Conservation (phyloP, 2,888 invertebrate species). For the Drosophila anomelani region DNA sequence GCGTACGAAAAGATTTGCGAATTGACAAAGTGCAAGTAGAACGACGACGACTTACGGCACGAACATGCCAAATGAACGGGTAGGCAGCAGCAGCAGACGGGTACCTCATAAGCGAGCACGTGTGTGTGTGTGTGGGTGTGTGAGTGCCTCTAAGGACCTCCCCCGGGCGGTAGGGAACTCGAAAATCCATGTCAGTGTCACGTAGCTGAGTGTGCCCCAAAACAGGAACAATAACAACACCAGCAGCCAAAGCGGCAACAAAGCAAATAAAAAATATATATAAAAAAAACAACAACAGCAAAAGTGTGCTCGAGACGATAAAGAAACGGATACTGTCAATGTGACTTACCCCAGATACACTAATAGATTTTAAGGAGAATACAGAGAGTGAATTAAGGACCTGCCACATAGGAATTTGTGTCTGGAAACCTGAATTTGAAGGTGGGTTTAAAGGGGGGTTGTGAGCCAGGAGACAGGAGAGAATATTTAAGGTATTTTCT, state of each 20-base stretch:
- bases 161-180: constrained; percentile 72
- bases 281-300: constrained; percentile 29
- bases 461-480: too few species aligned
- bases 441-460: neutral
- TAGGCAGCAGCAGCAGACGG: constrained; percentile 16
- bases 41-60: constrained; percentile 51
- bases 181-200: constrained; percentile 82
- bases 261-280: constrained; percentile 21
- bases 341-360: constrained; percentile 56
- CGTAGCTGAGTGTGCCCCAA: constrained; percentile 73
- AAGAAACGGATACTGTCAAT: constrained; percentile 41
- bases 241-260: constrained; percentile 32
- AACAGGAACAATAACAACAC: constrained; percentile 49
- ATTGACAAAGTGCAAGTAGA: constrained; percentile 76
- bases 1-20: constrained; percentile 77
- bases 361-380: constrained; percentile 27
- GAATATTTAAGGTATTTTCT: neutral
- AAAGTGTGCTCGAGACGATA: constrained; percentile 25
- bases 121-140: constrained; percentile 7
- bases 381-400: neutral
- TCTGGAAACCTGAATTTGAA: neutral
- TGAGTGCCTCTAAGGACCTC: constrained; percentile 64
- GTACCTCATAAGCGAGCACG: constrained; percentile 32
- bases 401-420: neutral
- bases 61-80: constrained; percentile 43